phyloP scores from a whole-genome alignment of 2,888 invertebrate genomes.

The Smittia sp. region DNA sequence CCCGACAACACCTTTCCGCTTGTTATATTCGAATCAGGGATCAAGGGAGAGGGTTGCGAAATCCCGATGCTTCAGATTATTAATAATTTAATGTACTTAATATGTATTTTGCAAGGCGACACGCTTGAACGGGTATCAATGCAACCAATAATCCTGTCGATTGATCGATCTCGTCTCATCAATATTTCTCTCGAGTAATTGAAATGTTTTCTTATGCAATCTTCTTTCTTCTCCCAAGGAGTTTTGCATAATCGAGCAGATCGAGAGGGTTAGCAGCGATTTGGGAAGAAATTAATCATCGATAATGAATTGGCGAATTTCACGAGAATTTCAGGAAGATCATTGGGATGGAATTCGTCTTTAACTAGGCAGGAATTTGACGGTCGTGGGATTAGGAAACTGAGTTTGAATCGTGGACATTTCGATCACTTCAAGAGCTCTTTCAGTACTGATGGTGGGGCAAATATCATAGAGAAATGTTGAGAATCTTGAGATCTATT shows the following conservation, averaged over 20 bases:
- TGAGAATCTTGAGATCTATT: no score
- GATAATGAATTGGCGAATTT: background rate
- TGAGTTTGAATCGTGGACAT: no score
- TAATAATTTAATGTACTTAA: slow-evolving; percentile 25
- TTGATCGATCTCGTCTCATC: slow-evolving; percentile 18
- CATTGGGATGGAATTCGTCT: no score
- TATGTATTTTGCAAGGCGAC: background rate
- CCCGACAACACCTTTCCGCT: background rate
- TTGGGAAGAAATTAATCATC: background rate
- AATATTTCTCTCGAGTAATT: slow-evolving; percentile 10
- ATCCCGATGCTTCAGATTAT: background rate
- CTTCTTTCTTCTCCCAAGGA: background rate
- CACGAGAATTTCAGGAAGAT: no score
- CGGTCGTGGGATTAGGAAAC: no score
- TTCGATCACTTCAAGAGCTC: no score
- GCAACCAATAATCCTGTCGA: slow-evolving; percentile 11
- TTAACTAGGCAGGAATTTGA: no score
- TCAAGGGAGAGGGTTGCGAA: background rate
- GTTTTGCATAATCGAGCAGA: background rate
- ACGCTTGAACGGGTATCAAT: slow-evolving; percentile 9
- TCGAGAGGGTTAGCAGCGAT: background rate
- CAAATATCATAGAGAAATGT: no score
- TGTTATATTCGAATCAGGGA: slow-evolving; percentile 1
- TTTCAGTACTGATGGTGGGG: no score
- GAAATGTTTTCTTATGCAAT: slow-evolving; percentile 16